Conservation (phyloP, 2,888 invertebrate genomes). For the Coremacera marginata region DNA sequence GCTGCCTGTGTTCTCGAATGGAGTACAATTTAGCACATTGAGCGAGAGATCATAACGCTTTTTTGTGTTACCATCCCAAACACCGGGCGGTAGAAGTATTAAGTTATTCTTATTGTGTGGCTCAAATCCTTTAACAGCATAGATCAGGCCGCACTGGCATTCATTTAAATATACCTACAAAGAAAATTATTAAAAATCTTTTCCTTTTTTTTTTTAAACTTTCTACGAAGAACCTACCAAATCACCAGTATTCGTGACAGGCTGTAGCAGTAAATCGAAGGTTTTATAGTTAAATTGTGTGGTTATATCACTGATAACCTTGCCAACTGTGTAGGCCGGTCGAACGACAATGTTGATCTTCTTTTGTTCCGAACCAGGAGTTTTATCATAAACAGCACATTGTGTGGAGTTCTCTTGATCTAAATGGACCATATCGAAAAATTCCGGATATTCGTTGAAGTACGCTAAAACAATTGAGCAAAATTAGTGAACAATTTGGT, state of each 20-base stretch:
- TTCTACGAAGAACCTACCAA: conserved; percentile 52
- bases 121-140: conserved; percentile 62
- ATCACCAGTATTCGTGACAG: conserved; percentile 55
- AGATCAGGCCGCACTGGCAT: conserved; percentile 55
- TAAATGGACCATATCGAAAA: conserved; percentile 55
- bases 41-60: conserved; percentile 59
- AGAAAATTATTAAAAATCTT: conserved; percentile 6
- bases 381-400: conserved; percentile 66
- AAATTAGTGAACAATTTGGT: neutral
- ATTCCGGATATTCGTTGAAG: conserved; percentile 34
- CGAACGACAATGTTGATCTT: conserved; percentile 66
- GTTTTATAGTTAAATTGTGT: conserved; percentile 64
- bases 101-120: conserved; percentile 60
- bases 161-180: conserved; percentile 63
- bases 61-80: conserved; percentile 62
- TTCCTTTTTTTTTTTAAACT: neutral
- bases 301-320: conserved; percentile 62
- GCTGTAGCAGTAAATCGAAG: conserved; percentile 65
- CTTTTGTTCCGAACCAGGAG: conserved; percentile 65
- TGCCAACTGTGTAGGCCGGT: conserved; percentile 62
- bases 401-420: conserved; percentile 59
- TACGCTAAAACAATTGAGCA: neutral
- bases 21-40: neutral
- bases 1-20: conserved; percentile 12
- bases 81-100: conserved; percentile 59